phyloP scores from a whole-genome alignment of 2,113 vertebrate species.

The Egretta garzetta region DNA sequence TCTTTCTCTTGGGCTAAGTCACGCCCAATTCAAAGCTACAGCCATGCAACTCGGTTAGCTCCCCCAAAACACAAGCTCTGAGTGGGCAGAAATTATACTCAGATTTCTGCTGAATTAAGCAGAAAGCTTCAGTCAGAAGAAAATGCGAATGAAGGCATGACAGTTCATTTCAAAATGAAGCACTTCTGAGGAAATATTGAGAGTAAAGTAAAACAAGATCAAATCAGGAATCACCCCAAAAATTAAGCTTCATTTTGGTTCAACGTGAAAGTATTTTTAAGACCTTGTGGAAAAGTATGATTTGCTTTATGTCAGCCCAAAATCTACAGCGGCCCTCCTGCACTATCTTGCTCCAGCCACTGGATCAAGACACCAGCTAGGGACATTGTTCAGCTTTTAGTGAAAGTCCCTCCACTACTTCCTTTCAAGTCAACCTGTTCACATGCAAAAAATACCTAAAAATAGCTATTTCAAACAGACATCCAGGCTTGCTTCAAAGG shows the following conservation, averaged over 20 bases:
- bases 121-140: not conserved
- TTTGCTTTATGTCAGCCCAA: not conserved
- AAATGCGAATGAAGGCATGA: not conserved
- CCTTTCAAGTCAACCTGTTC: not conserved
- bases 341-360: not conserved
- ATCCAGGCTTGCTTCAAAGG: not conserved
- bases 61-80: not conserved
- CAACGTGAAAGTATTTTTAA: not conserved
- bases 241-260: not conserved
- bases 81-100: not conserved
- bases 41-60: not conserved
- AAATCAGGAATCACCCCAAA: not conserved
- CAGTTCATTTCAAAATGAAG: not conserved
- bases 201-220: not conserved
- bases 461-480: not conserved
- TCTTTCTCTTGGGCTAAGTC: not conserved
- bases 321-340: accelerated
- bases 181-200: not conserved
- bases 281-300: not conserved
- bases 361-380: not conserved
- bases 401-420: not conserved
- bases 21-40: not conserved
- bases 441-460: not conserved
- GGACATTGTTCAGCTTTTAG: not conserved
- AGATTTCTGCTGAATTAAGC: not conserved